Base-by-base conservation (phyloP, 2,888 invertebrate genomes). In the Scrobipalpa costella region DNA sequence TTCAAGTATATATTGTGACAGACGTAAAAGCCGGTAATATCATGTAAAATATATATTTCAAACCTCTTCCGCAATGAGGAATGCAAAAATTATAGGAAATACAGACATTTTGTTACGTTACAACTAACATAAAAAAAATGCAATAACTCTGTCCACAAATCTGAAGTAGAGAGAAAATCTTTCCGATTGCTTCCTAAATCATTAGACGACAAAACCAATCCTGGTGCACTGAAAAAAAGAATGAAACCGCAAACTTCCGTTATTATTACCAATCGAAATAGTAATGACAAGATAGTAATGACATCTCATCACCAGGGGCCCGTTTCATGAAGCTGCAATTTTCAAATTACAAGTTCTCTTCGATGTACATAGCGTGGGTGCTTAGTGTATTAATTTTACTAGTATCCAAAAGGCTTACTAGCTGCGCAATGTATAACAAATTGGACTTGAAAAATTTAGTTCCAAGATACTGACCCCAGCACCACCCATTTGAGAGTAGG, bases 401-500 rank as follows among this genome's bases (percentile, higher is more conserved):
- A 27, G 27, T 27, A 27, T 27, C 27, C 27, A 27, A 27, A 27
- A 27, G 27, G 5, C 27, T 27, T 27, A 27, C 27, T 27, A 27
- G 5, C 27, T 27, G 5, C 27, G 27, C 2, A 27, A 27, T 27
- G 27, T 27, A 27, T 27, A 27, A 3, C 27, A 27, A 27, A 27
- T 27, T 27, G 27, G 2, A 27, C 27, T 27, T 3, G 27, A 2
- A 27, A 27, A n/a, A n/a, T n/a, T n/a, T 27, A 27, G 27, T 27
- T 2, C 2, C 5, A 27, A 27, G 27, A 27, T 3, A 27, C 27
- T 2, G 5, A 5, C 27, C 2, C 27, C 5, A 5, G 27, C 27
- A 52, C 58, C 50, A 19, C 40, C 65, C 62, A 65, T 65, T 58
- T 49, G 7, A 2, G 27, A 69, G 69, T 70, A 70, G 75, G 71